Evolutionary conservation across 2,113 vertebrate species (phyloP).

Genomic region (Aix galericulata): DNA sequence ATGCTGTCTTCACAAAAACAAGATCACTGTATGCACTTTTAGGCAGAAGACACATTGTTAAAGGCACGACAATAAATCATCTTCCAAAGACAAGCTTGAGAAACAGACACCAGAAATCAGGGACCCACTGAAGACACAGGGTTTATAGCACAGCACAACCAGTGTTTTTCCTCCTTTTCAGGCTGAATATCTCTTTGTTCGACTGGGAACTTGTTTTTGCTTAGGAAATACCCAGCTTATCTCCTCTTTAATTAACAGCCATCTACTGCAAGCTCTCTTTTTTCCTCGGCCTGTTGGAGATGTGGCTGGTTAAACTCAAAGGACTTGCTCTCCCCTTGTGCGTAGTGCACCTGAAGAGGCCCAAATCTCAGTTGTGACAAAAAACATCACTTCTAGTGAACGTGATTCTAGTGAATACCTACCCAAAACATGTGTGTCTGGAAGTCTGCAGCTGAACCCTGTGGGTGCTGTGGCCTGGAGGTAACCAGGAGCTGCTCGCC

Average conservation of each 20-base stretch:
- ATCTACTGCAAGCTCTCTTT: neutral
- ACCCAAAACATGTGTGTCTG: neutral
- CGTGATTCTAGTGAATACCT: neutral
- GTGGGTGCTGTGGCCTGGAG: rapidly evolving
- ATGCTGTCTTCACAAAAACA: neutral
- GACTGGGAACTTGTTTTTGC: neutral
- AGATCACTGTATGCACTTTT: neutral
- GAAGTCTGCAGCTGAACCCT: neutral
- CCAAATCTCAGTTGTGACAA: neutral
- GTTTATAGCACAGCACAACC: neutral
- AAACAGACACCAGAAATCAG: neutral
- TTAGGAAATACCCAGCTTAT: neutral
- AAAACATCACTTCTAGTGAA: rapidly evolving
- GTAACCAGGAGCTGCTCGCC: neutral
- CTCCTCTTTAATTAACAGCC: neutral
- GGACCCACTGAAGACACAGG: neutral
- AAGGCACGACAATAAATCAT: neutral
- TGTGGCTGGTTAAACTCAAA: neutral
- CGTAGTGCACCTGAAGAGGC: neutral
- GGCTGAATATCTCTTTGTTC: neutral
- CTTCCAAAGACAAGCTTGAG: neutral
- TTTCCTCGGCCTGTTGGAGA: neutral
- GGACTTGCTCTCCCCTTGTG: rapidly evolving
- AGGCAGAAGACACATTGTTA: neutral
- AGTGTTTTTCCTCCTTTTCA: neutral